Base-by-base conservation (phyloP, 2,113 vertebrate genomes). In the Ameiurus melas region DNA sequence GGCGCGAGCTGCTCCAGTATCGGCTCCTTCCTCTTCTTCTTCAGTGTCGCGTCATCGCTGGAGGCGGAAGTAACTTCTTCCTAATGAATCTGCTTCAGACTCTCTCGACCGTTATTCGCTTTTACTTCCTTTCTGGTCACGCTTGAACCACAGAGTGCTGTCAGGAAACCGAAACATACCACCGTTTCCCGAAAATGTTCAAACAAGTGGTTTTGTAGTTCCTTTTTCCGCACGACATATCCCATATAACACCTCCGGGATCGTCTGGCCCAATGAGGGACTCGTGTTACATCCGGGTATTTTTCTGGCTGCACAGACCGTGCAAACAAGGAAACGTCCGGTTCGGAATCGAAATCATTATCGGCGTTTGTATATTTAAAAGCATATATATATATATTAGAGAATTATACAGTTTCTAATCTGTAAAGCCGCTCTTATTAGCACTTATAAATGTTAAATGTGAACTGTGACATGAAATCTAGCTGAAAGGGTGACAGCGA, bases 61-160 rank as follows among this genome's bases (percentile, higher is more conserved):
- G 80, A 83, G 57, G 80, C 80, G 80, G 80, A 83, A 83, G 80
- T 83, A 62, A 83, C 57, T 62, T 62, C 10, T 83, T 39, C 33
- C 55, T 60, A 17, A 80, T 9, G 0, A 53, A 27, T n/a, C 16
- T n/a, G 4, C 17, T 84, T 84, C 39, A 27, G 5, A 43, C 1
- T 6, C 16, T 60, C 14, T 25, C 2, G 36, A 66, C 22, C 36
- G 27, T 84, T 68, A 66, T 53, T 66, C 9, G 10, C 3, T 36
- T 82, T 62, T 25, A 5, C 70, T 73, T 39, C 17, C 33, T 12
- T 75, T 43, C 20, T 25, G 43, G 1, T 22, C 68, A 36, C 17
- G 14, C n/a, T 33, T 8, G 0, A 9, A 9, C 33, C 36, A 9
- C 12, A 1, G 3, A 4, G 39, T 22, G 36, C 1, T 77, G n/a